Base-by-base conservation (phyloP, 1,140 invertebrate genomes). In the Trichonephila clavipes region DNA sequence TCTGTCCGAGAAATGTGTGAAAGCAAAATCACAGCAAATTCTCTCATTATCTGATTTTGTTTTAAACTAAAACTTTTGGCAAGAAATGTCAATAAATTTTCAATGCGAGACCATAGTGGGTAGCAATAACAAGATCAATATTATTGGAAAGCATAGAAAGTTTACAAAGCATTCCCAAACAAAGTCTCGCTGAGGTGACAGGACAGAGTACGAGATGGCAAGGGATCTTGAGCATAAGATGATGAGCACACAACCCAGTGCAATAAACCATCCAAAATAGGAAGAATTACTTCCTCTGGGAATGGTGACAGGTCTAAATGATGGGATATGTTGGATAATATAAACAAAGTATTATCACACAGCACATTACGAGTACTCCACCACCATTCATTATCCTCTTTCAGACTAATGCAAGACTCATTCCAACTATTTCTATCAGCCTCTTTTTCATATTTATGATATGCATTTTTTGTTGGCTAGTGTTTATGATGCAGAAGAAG, bases 181-280 rank as follows among this genome's bases (percentile, higher is more conserved):
- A 98, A 19, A 99, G 96, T 93, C 99, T n/a, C n/a, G 97, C 95
- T 99, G 98, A 24, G 99, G 98, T 34, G 98, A 99, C 94, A 96
- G 95, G 94, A 96, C 96, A 82, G 97, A 97, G 92, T 97, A 97
- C 2, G 81, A 62, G 92, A 90, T 86, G 98, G 98, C 95, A 99
- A 98, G 2, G 98, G 98, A 96, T 99, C 99, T 95, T 98, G 98
- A 19, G 98, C 98, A 95, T 98, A 98, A 0, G 98, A 98, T 59
- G 99, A 98, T 10, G 98, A 98, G 96, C 99, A 99, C 19, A 99
- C 97, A 18, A 98, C 97, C 99, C 99, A 99, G 95, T 99, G 99
- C n/a, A 99, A 96, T 61, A 99, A 96, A 0, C 99, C 99, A 95
- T 99, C 98, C 81, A 99, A 96, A 24, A 99, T 97, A 19, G 98